These are phyloP conservation scores for Scophthalmus maximus DNA, from an alignment of 2,113 vertebrate genomes.

Conservation along the genomic window DNA sequence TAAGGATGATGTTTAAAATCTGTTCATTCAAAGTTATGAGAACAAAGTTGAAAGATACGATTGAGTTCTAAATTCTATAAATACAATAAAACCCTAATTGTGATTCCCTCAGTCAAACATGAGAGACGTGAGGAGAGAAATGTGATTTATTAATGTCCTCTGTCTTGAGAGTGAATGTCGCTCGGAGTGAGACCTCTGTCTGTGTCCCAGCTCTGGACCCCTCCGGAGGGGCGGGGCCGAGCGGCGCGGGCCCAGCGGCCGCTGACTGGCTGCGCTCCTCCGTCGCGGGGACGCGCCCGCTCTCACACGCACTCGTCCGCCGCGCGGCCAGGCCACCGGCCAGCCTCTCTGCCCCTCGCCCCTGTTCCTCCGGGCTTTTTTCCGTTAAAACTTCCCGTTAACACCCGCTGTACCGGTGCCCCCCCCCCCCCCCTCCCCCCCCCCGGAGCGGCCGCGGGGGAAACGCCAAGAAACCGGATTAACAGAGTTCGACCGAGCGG, in stretches of 20 bases:
- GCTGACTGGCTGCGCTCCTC: background rate
- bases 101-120: no score
- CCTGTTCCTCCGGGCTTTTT: conserved; percentile 5
- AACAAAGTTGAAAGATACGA: no score
- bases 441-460: no score
- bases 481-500: conserved; percentile 15
- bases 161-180: no score
- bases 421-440: background rate
- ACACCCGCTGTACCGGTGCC: background rate
- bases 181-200: conserved; percentile 31
- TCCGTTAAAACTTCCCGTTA: conserved; percentile 15
- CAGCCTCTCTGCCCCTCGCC: conserved; percentile 44
- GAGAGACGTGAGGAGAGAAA: no score
- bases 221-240: background rate
- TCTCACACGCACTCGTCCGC: conserved; percentile 55
- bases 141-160: no score
- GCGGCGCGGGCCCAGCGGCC: background rate
- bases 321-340: conserved; percentile 74
- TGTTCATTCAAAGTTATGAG: no score
- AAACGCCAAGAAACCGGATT: conserved; percentile 5
- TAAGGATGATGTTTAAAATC: no score
- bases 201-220: background rate
- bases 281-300: conserved; percentile 63
- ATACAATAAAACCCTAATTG: no score
- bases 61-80: no score